Percentiles rank a stretch among this genome's conserved stretches.
These are phyloP conservation scores for Caenorhabditis remanei DNA, from an alignment of 1,140 invertebrate species.

Conservation along the genomic window DNA sequence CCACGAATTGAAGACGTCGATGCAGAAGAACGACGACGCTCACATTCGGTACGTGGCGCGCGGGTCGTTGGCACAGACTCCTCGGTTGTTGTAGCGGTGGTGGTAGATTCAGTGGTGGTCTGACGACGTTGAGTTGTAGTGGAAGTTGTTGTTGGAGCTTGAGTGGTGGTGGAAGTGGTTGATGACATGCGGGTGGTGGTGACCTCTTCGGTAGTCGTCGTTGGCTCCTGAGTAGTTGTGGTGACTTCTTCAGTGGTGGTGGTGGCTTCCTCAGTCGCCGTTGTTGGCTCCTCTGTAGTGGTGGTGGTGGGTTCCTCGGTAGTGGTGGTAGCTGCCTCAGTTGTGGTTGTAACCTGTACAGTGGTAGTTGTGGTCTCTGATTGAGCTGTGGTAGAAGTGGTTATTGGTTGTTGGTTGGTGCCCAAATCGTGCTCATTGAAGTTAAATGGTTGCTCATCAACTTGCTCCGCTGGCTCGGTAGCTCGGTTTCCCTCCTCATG, in stretches of 20 bases:
- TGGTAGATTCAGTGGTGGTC: slow-evolving; percentile 36
- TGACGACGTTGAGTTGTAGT: slow-evolving; percentile 42
- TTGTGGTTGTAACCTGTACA: slow-evolving; percentile 38
- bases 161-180: slow-evolving; percentile 34
- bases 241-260: slow-evolving; percentile 52
- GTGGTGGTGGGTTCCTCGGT: slow-evolving; percentile 19
- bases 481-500: not conserved
- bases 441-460: slow-evolving; percentile 51
- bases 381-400: not conserved
- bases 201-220: slow-evolving; percentile 29
- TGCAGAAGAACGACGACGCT: slow-evolving; percentile 70
- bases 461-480: not conserved
- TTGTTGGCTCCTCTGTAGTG: slow-evolving; percentile 52
- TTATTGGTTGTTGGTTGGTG: not conserved
- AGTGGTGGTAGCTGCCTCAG: not conserved
- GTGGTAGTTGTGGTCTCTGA: slow-evolving; percentile 15
- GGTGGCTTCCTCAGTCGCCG: too few relatives aligned
- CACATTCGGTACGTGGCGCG: slow-evolving; percentile 69
- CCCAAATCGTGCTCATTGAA: slow-evolving; percentile 24
- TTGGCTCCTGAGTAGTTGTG: slow-evolving; percentile 18
- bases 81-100: slow-evolving; percentile 57
- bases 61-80: slow-evolving; percentile 42
- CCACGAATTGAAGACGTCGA: slow-evolving; percentile 66
- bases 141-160: slow-evolving; percentile 27
- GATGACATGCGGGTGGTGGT: slow-evolving; percentile 11